Base-by-base conservation (phyloP, 2,888 invertebrate genomes). In the Cosmia pyralina region DNA sequence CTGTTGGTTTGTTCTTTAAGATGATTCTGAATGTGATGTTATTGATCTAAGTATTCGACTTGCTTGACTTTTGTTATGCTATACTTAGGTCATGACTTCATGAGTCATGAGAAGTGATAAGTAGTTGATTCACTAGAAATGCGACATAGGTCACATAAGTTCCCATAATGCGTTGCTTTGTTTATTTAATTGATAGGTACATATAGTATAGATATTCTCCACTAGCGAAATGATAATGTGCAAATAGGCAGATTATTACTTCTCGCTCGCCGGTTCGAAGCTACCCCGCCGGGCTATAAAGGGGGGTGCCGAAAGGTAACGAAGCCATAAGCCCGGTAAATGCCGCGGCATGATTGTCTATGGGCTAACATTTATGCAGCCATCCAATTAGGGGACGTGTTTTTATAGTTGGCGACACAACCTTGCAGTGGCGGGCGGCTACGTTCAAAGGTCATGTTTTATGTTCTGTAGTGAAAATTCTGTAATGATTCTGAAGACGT, bases 331-430 rank as follows among this genome's bases (percentile, higher is more conserved):
- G 84, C 83, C 68, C 46, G 82, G 87, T 88, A 94, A 94, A 94
- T 94, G 94, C 90, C 95, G 91, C 89, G 91, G 82, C 91, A 87
- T 89, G 91, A 92, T 93, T 91, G 92, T 91, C 90, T 88, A 90
- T 88, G 85, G 77, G 89, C 93, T 94, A 94, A 94, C 94, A 94
- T 94, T 94, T 94, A 91, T 89, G 89, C 83, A 87, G 79, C 79
- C 85, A 85, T 88, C 95, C 94, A 94, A 94, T 94, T 94, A 94
- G 92, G 92, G 89, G 87, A 87, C 80, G 77, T 69, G 88, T 86
- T 88, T 87, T 81, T 79, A 58, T 75, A 75, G 77, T 53, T 77
- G 66, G 75, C 60, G 77, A 68, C 76, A 77, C 67, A 82, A 84
- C 87, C 88, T 88, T 87, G 88, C 69, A 72, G 57, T 17, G 15